phyloP scores from a whole-genome alignment of 2,113 vertebrate species.

The Scomber colias region DNA sequence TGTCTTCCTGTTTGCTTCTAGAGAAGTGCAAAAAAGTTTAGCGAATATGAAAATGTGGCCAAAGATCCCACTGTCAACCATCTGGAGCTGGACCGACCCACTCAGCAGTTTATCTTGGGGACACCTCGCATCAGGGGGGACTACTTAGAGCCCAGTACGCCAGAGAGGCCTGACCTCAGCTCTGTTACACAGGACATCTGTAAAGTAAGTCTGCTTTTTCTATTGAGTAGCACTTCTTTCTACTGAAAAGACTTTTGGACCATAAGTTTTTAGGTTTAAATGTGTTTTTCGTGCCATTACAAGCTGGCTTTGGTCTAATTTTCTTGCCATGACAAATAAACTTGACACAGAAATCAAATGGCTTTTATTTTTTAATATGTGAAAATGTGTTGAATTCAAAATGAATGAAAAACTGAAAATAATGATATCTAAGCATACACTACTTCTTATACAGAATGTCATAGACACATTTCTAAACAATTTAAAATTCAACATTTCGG shows the following conservation, averaged over 20 bases:
- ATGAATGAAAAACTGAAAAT: no score
- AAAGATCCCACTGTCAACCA: constrained; percentile 9
- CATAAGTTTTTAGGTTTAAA: no score
- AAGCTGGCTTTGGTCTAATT: no score
- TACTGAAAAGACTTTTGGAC: background rate
- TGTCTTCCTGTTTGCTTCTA: constrained; percentile 11
- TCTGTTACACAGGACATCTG: constrained; percentile 84
- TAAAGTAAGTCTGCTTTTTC: constrained; percentile 72
- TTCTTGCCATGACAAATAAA: no score
- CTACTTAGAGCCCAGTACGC: constrained; percentile 74
- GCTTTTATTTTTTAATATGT: no score
- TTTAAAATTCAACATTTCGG: background rate
- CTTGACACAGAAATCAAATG: no score
- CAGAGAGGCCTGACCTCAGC: constrained; percentile 85
- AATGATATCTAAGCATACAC: no score
- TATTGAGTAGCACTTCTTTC: background rate
- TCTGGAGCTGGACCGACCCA: constrained; percentile 65
- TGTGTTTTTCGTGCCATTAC: no score
- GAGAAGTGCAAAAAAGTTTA: constrained; percentile 40
- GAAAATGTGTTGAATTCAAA: no score
- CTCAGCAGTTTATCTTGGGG: constrained; percentile 76
- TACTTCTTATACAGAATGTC: background rate
- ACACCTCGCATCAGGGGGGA: constrained; percentile 69
- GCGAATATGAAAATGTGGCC: background rate
- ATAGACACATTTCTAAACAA: background rate